Evolutionary conservation across 2,113 vertebrate genomes (phyloP), one percentile per base, ranked within the genome.

Genomic region (Tinamus guttatus): DNA sequence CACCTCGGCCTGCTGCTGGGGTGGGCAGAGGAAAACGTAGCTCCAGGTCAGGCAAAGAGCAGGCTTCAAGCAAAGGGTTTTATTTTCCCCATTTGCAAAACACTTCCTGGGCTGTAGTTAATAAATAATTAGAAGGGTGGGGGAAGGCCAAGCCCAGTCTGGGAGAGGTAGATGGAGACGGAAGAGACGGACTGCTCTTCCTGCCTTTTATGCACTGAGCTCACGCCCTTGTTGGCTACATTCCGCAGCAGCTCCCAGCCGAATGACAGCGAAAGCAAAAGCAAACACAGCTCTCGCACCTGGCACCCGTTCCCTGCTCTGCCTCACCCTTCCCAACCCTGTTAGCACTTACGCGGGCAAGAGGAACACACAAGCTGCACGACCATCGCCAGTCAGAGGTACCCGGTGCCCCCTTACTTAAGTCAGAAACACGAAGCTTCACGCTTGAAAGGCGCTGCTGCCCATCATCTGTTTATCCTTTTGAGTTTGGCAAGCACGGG

Each of bases 61-160:
- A 45, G 88, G 89, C 83, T 79, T 81, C 63, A 38, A 27, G 71
- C 67, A 28, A 9, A 85, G n/a, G 51, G 32, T 34, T 94, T 94
- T 47, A 81, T 94, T 92, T 76, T 85, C 84, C 92, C 81, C 65
- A 90, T 74, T 94, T 73, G 91, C 88, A 90, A 96, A 95, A 56
- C 84, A 87, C 93, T 96, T 96, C 93, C 96, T 85, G 92, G 81
- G 88, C 43, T 40, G 65, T 3, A 88, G 96, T 75, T 96, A 97
- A 96, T 96, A 83, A 96, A 80, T 96, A 94, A 90, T 87, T 60
- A 77, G 40, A 74, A 71, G 73, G 81, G 83, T 85, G 89, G 94
- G 47, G 89, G 45, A 91, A 95, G 54, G 78, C 89, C 90, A 77
- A 63, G 63, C 79, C 90, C 85, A 78, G 3, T 47, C 90, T 30